These are phyloP conservation scores for Goniozus legneri DNA, from an alignment of 1,140 invertebrate species.

Conservation along the genomic window DNA sequence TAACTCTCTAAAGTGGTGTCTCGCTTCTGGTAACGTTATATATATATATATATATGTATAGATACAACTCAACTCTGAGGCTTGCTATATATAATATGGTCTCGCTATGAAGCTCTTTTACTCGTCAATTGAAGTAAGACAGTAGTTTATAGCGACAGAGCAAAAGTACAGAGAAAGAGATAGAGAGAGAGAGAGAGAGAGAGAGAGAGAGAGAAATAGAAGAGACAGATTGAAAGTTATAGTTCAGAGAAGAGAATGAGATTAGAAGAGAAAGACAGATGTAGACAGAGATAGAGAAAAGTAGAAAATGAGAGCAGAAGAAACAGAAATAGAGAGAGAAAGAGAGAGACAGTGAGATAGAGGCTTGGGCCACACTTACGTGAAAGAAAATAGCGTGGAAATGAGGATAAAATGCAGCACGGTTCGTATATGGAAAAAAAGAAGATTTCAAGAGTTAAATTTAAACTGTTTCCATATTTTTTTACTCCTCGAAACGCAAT, in stretches of 20 bases:
- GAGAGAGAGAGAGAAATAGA: slow-evolving; percentile 9
- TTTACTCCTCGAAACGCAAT: too few relatives aligned
- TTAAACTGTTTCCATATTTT: too few relatives aligned
- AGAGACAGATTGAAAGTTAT: slow-evolving; percentile 4
- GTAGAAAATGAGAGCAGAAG: not conserved
- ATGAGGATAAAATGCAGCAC: slow-evolving; percentile 53
- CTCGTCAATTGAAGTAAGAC: too few relatives aligned
- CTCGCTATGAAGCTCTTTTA: too few relatives aligned
- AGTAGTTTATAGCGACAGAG: too few relatives aligned
- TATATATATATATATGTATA: too few relatives aligned
- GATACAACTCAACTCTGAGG: too few relatives aligned
- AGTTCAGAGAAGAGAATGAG: slow-evolving; percentile 6
- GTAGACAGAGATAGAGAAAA: too few relatives aligned
- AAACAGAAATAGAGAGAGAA: slow-evolving; percentile 10
- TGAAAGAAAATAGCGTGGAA: slow-evolving; percentile 54
- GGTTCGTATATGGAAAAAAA: slow-evolving; percentile 50
- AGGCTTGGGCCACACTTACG: slow-evolving; percentile 44
- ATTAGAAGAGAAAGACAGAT: slow-evolving; percentile 1
- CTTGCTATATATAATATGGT: too few relatives aligned
- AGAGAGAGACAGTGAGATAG: not conserved
- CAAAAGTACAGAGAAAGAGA: not conserved
- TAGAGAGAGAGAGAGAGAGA: too few relatives aligned
- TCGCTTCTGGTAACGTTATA: too few relatives aligned
- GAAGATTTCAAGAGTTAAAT: slow-evolving; percentile 44
- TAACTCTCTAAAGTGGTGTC: too few relatives aligned